Evolutionary conservation across 2,113 vertebrate species (phyloP), one percentile per base, ranked within the genome.

Genomic region (Hystrix brachyura): DNA sequence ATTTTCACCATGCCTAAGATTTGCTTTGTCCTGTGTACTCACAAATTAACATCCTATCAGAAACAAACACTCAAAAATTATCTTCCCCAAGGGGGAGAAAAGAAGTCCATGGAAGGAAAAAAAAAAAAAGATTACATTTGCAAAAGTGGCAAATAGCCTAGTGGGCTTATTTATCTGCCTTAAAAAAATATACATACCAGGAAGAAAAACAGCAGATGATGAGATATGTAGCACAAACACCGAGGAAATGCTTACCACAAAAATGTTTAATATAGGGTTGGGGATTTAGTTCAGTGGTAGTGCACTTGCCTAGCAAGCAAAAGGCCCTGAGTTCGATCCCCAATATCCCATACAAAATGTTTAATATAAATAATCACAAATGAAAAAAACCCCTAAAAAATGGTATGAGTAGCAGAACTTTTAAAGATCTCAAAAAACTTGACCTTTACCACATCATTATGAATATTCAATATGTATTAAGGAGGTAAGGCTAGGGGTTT

Each of bases 341-440:
- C 38, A 38, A 38, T 38, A 38, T 38, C 38, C 38, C 38, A 38
- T 38, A 38, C 38, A 82, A 96, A 95, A 64, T 78, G 76, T 80
- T 94, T 94, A 95, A 62, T 55, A 93, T 67, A 38, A 14, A n/a
- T 94, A 79, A 92, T 23, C 27, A 87, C 14, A 91, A 89, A 72
- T 83, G 46, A 85, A 94, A 76, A 83, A 59, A 97, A 71, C 21
- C 38, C 25, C 38, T 72, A 57, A 7, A 78, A 7, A 78, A 76
- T 48, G 23, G 27, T 76, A 27, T 43, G 11, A 76, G 23, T 29
- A 53, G 48, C 25, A 62, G 29, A 59, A 92, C 46, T 89, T 95
- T 65, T 55, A 7, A 46, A 62, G 43, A 55, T n/a, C 17, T 67
- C 17, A 88, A 90, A 1, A 82, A 87, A 90, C 4, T 46, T 82